Evolutionary conservation across 2,113 vertebrate genomes (phyloP).

Genomic region (Solea solea): DNA sequence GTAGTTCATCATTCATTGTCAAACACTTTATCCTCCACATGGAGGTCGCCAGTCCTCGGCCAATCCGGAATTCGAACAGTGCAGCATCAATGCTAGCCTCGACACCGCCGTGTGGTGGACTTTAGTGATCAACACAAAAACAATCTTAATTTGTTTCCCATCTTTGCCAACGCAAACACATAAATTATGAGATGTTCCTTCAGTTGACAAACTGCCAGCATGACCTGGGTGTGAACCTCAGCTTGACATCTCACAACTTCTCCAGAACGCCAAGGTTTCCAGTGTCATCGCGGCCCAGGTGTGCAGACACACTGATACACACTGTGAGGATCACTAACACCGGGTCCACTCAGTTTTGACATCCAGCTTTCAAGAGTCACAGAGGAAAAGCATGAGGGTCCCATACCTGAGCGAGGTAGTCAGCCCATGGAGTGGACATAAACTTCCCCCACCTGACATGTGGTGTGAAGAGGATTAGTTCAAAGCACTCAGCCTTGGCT

Average conservation of each 20-base stretch:
- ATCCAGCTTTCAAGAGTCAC: conserved; percentile 48
- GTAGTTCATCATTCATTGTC: too few species aligned
- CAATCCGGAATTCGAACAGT: too few species aligned
- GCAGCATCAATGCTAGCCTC: too few species aligned
- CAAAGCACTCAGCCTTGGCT: conserved; percentile 51
- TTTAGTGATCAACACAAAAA: neutral
- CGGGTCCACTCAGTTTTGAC: conserved; percentile 47
- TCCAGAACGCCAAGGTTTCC: conserved; percentile 7
- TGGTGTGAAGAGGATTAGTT: conserved; percentile 54
- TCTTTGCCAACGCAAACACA: neutral
- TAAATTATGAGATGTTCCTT: neutral
- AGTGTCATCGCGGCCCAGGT: conserved; percentile 35
- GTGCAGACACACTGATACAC: conserved; percentile 34
- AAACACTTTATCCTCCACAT: too few species aligned
- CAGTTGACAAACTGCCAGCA: neutral
- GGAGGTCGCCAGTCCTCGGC: too few species aligned
- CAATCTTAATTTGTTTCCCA: neutral
- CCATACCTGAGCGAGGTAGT: conserved; percentile 53
- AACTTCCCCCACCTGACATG: conserved; percentile 62
- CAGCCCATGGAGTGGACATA: conserved; percentile 58
- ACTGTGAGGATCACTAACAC: conserved; percentile 14
- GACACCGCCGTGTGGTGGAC: too few species aligned
- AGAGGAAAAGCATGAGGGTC: conserved; percentile 49
- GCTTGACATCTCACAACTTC: conserved; percentile 5
- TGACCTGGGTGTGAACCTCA: neutral